These are phyloP conservation scores for Pogonophryne albipinna DNA, from an alignment of 2,797 vertebrate species.

Conservation along the genomic window DNA sequence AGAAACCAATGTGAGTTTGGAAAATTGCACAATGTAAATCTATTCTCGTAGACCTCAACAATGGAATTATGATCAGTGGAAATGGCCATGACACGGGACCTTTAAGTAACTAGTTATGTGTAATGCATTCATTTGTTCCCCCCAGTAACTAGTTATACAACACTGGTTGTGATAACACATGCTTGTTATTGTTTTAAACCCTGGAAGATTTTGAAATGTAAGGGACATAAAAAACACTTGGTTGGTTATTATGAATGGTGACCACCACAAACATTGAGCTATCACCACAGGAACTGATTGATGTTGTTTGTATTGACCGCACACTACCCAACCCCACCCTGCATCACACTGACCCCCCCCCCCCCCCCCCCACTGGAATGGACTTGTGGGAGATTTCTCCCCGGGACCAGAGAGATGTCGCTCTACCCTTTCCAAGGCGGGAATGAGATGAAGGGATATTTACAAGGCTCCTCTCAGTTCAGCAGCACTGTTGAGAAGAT, in stretches of 20 bases:
- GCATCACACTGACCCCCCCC: neutral
- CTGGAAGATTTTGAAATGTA: neutral
- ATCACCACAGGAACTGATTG: slow-evolving; percentile 12
- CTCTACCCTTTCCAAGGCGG: slow-evolving; percentile 54
- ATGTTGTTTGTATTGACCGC: slow-evolving; percentile 20
- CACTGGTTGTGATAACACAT: too few species aligned
- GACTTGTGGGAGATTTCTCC: slow-evolving; percentile 36
- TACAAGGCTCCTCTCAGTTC: slow-evolving; percentile 41
- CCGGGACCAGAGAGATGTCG: slow-evolving; percentile 33
- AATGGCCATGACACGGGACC: too few species aligned
- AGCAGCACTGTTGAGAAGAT: slow-evolving; percentile 21
- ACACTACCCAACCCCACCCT: neutral
- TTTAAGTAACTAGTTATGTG: too few species aligned
- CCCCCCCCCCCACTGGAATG: slow-evolving; percentile 34
- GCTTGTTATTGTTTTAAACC: too few species aligned
- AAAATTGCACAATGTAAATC: too few species aligned
- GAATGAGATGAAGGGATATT: slow-evolving; percentile 61
- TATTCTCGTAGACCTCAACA: too few species aligned
- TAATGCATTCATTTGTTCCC: too few species aligned
- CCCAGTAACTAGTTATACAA: too few species aligned
- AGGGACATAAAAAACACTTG: neutral
- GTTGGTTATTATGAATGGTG: neutral
- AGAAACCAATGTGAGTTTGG: too few species aligned
- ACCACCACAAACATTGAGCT: neutral
- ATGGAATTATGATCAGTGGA: too few species aligned